Evolutionary conservation across 2,888 invertebrate species (phyloP), one percentile per base, ranked within the genome.

Genomic region (Phengaris alcon): DNA sequence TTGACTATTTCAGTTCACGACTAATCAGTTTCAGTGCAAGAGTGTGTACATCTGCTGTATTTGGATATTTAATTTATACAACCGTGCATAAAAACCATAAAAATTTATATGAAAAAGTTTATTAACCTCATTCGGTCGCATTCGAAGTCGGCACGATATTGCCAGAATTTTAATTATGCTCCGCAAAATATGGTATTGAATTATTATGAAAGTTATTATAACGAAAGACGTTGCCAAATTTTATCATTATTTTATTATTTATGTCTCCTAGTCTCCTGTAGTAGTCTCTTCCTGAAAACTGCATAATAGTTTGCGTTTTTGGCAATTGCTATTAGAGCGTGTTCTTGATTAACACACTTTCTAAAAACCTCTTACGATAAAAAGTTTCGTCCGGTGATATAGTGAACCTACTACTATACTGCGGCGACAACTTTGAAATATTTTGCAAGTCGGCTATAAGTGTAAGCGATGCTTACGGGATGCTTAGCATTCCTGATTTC

Each of bases 91-190:
- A 72, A 52, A 35, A 54, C 72, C 54, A 72, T 35, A 22, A 72
- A 54, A 64, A 72, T 68, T 68, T 68, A 9, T 35, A 48, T 15
- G 12, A 68, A 68, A 74, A 74, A 68, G 68, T 68, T 74, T 68
- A 68, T 74, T 68, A 74, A 68, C 74, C 54, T 68, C 51, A 74
- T 68, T 68, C 68, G 35, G 35, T n/a, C 68, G 74, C 35, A 51
- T 64, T 44, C 12, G 52, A 46, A 68, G 52, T 74, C 52, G 51
- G 12, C 51, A 68, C n/a, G 22, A 68, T 35, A 68, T 51, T 68
- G 44, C 68, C 74, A 68, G 64, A 68, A 64, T 74, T 68, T 74
- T 68, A 74, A 74, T 68, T 74, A 54, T 59, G 51, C 68, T 74
- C 10, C 22, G 46, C 15, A 69, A 52, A 52, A 70, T 70, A 70